Evolutionary conservation across 1,140 invertebrate genomes (phyloP), one percentile per base, ranked within the genome.

Genomic region (Drosophila bifasciata): DNA sequence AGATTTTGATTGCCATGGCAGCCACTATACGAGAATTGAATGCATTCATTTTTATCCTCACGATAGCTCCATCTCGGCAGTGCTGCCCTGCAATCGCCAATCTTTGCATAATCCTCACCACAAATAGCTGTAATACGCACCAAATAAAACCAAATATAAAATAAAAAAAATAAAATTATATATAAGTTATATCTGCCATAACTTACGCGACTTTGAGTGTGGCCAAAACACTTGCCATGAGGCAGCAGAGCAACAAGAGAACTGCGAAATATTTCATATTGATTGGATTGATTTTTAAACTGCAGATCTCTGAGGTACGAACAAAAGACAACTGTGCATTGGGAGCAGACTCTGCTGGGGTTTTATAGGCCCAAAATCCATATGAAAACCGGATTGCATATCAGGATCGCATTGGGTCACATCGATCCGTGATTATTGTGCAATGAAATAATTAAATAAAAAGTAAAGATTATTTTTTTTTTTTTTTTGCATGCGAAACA

Each of bases 1-100:
- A 96, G 96, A 86, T 97, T 97, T 23, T 92, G 92, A 84, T 97
- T 97, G 16, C 96, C 96, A 2, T 94, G 93, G 84, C 96, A 97
- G 7, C 96, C 96, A 6, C 95, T 94, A 81, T 96, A 97, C 45
- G 94, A 94, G 86, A 97, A 98, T 44, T 93, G 0, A 41, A 77
- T 51, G 60, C 84, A 89, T 40, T 89, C 70, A 15, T 84, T 89
- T 0, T 60, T 57, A 4, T 71, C 58, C 5, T 25, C 57, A 7
- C 67, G 66, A 52, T 88, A 88, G 1, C 83, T 72, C 61, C 55
- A 88, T 19, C 50, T 79, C 0, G 6, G 3, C 2, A 53, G 6
- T 3, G 11, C 5, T 0, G 43, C 39, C 0, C 71, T 60, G 19
- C 83, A 88, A 0, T 3, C 0, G 17, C 83, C 83, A 0, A 56